Percentiles rank a stretch among this genome's conserved stretches.
Evolutionary conservation across 1,140 invertebrate species (phyloP).

Genomic region (Drosophila leontia): DNA sequence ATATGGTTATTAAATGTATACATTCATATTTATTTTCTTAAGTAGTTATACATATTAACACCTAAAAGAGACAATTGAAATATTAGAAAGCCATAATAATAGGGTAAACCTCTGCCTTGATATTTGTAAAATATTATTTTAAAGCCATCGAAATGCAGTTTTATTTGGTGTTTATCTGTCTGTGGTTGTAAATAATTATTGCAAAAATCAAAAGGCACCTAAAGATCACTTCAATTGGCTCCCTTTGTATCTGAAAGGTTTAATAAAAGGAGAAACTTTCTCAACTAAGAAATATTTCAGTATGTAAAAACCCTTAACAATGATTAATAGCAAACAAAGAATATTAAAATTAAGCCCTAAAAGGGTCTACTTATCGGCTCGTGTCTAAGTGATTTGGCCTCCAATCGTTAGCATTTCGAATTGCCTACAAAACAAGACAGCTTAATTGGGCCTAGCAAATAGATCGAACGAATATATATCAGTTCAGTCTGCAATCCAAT

Average conservation of each 20-base stretch:
- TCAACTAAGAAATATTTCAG: not conserved
- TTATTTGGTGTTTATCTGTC: not conserved
- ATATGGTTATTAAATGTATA: not conserved
- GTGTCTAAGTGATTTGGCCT: not conserved
- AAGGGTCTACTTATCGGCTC: not conserved
- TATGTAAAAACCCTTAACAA: too few species aligned
- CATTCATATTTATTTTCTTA: not conserved
- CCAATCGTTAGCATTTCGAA: constrained; percentile 2
- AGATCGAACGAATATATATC: constrained; percentile 7
- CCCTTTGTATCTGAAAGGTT: not conserved
- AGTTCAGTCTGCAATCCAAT: constrained; percentile 21
- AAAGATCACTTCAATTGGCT: not conserved
- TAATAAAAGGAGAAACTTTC: not conserved
- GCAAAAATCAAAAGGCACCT: not conserved
- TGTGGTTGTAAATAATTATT: not conserved
- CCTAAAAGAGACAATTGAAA: too few species aligned
- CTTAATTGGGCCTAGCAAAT: constrained; percentile 20
- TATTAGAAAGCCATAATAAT: not conserved
- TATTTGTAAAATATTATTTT: not conserved
- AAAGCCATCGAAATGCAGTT: not conserved
- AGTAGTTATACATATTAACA: too few species aligned
- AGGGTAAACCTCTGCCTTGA: not conserved
- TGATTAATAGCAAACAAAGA: not conserved
- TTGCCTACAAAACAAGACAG: constrained; percentile 13
- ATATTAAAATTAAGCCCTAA: not conserved